These are phyloP conservation scores for Eilema caniola DNA, from an alignment of 2,888 invertebrate species.

Conservation along the genomic window DNA sequence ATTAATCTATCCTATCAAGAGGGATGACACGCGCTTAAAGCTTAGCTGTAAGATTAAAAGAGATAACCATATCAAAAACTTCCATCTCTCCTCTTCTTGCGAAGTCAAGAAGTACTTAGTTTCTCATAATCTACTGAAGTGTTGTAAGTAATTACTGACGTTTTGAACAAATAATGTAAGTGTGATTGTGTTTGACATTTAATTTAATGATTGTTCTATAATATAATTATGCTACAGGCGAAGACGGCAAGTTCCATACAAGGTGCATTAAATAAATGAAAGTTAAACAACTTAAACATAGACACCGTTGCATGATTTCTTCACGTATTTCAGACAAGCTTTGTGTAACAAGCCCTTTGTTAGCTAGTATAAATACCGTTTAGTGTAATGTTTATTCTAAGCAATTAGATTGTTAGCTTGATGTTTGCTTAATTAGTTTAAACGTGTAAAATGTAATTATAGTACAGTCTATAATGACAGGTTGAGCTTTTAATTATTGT, in stretches of 20 bases:
- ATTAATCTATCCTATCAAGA: conserved; percentile 9
- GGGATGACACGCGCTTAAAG: conserved; percentile 16
- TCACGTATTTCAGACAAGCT: conserved; percentile 1
- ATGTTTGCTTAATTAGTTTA: conserved; percentile 4
- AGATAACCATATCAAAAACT: conserved; percentile 14
- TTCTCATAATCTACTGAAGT: not conserved
- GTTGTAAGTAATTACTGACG: not conserved
- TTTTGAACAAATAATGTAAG: not conserved
- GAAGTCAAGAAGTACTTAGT: not conserved
- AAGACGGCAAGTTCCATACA: too few relatives aligned
- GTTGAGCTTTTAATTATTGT: not conserved
- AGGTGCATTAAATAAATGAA: not conserved
- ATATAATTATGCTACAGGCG: too few relatives aligned
- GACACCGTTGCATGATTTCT: conserved; percentile 3
- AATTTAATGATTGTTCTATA: not conserved
- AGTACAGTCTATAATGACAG: not conserved
- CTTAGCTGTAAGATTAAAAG: conserved; percentile 14
- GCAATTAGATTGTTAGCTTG: conserved; percentile 15
- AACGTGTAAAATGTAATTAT: not conserved
- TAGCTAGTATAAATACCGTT: conserved; percentile 12
- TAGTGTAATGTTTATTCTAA: conserved; percentile 15
- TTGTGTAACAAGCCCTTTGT: conserved; percentile 14
- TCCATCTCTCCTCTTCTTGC: conserved; percentile 6
- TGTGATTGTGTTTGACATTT: not conserved
- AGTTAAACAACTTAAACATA: not conserved